Percentiles rank a stretch among this genome's conserved stretches.
These are phyloP conservation scores for Clepsis dumicolana DNA, from an alignment of 2,888 invertebrate species.

Conservation along the genomic window DNA sequence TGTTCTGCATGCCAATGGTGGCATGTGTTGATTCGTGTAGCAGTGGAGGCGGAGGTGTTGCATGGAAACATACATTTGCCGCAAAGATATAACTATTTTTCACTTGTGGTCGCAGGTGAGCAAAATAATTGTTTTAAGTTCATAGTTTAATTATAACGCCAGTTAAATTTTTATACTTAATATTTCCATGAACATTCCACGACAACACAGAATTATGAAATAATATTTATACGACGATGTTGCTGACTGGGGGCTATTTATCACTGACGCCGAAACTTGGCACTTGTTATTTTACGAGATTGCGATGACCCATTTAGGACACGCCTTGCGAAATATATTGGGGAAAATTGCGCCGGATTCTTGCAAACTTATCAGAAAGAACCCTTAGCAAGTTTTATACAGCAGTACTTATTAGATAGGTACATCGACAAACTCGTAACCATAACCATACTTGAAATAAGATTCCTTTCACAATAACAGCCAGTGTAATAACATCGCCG, in stretches of 20 bases:
- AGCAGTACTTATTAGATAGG: no score
- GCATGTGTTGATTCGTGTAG: no score
- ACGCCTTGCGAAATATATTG: slow-evolving; percentile 23
- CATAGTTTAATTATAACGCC: no score
- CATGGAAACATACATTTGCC: no score
- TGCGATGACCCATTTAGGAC: slow-evolving; percentile 36
- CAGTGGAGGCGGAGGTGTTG: no score
- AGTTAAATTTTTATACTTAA: neutral
- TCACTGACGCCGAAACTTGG: slow-evolving; percentile 31
- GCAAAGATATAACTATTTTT: no score
- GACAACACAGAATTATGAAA: slow-evolving; percentile 28
- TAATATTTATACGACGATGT: slow-evolving; percentile 28
- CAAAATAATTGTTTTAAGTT: no score
- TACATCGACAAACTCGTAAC: neutral
- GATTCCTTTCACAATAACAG: slow-evolving; percentile 57
- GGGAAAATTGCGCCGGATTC: slow-evolving; percentile 20
- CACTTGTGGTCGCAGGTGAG: no score
- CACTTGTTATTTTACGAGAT: slow-evolving; percentile 35
- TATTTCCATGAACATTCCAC: neutral
- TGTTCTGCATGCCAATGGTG: no score
- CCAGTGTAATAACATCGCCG: slow-evolving; percentile 69
- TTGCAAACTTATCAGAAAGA: slow-evolving; percentile 6
- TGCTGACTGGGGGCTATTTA: slow-evolving; percentile 33
- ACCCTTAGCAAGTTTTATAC: neutral
- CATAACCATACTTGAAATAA: slow-evolving; percentile 11